These are phyloP conservation scores for Seira ritae DNA, from an alignment of 2,888 invertebrate genomes.

Conservation along the genomic window DNA sequence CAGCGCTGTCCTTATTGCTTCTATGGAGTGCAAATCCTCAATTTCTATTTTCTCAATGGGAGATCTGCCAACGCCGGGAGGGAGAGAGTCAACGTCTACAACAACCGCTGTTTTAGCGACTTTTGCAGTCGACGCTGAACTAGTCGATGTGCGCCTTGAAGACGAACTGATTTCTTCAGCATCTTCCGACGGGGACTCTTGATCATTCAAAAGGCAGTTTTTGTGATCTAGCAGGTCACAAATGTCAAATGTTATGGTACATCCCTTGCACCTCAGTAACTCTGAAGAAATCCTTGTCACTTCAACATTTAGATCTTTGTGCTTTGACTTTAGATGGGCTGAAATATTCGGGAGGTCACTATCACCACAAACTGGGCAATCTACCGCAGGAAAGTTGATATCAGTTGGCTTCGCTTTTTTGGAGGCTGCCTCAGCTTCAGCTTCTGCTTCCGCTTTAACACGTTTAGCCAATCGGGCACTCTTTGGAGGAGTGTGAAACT, in stretches of 20 bases:
- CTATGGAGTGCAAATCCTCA: slow-evolving; percentile 57
- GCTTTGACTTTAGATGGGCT: slow-evolving; percentile 66
- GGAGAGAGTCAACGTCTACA: slow-evolving; percentile 50
- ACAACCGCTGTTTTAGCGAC: slow-evolving; percentile 2
- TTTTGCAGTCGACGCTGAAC: not conserved
- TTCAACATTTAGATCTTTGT: slow-evolving; percentile 67
- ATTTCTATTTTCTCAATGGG: slow-evolving; percentile 69
- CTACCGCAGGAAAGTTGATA: slow-evolving; percentile 61
- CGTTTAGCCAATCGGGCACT: slow-evolving; percentile 70
- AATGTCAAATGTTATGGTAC: slow-evolving; percentile 70
- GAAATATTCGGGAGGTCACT: slow-evolving; percentile 64
- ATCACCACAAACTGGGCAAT: slow-evolving; percentile 71
- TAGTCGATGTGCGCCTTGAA: slow-evolving; percentile 25
- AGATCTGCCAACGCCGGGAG: slow-evolving; percentile 69
- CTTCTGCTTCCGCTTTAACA: slow-evolving; percentile 45
- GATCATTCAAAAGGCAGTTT: slow-evolving; percentile 57
- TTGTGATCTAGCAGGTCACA: slow-evolving; percentile 69
- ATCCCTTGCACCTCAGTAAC: slow-evolving; percentile 68
- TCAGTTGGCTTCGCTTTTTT: slow-evolving; percentile 15
- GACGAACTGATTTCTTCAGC: not conserved
- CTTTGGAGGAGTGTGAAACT: slow-evolving; percentile 62
- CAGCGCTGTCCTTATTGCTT: slow-evolving; percentile 53
- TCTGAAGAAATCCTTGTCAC: slow-evolving; percentile 64
- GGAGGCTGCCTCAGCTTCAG: slow-evolving; percentile 20
- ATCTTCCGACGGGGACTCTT: not conserved